Percentiles rank a stretch among this genome's conserved stretches.
phyloP scores from a whole-genome alignment of 1,140 invertebrate genomes.

The Drosophila lowei region DNA sequence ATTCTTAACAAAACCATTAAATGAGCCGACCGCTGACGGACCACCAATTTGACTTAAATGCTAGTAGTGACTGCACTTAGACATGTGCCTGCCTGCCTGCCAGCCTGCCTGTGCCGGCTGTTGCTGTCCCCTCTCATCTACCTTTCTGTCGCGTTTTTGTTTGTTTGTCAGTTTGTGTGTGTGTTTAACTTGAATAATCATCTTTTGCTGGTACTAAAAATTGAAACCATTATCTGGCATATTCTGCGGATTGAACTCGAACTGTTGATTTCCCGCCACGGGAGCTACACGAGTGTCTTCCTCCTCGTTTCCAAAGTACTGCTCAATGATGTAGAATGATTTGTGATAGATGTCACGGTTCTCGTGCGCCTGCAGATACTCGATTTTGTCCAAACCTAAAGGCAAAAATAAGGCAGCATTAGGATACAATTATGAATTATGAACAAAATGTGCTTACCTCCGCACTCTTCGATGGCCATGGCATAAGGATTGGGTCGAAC shows the following conservation, averaged over 20 bases:
- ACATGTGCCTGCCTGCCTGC: slow-evolving; percentile 14
- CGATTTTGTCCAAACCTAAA: slow-evolving; percentile 97
- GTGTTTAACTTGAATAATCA: background rate
- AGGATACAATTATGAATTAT: background rate
- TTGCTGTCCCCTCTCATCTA: background rate
- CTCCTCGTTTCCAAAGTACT: slow-evolving; percentile 96
- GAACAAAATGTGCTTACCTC: slow-evolving; percentile 87
- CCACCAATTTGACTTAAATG: slow-evolving; percentile 61
- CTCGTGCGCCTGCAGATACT: slow-evolving; percentile 97
- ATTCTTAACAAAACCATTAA: slow-evolving; percentile 7
- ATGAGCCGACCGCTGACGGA: slow-evolving; percentile 23
- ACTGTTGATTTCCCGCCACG: slow-evolving; percentile 91
- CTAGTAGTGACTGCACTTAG: slow-evolving; percentile 67
- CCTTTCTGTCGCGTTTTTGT: slow-evolving; percentile 4
- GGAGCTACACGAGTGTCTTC: slow-evolving; percentile 93
- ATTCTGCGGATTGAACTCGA: slow-evolving; percentile 88
- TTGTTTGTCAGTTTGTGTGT: slow-evolving; percentile 24
- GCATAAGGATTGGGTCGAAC: slow-evolving; percentile 94
- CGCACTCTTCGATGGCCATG: slow-evolving; percentile 97
- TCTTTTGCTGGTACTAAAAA: slow-evolving; percentile 85
- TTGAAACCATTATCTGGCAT: slow-evolving; percentile 91
- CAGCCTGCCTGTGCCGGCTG: background rate
- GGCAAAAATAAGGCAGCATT: slow-evolving; percentile 6
- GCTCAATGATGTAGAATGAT: slow-evolving; percentile 97
- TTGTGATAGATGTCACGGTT: slow-evolving; percentile 98